These are phyloP conservation scores for Stegostoma tigrinum DNA, from an alignment of 2,113 vertebrate species.

Conservation along the genomic window DNA sequence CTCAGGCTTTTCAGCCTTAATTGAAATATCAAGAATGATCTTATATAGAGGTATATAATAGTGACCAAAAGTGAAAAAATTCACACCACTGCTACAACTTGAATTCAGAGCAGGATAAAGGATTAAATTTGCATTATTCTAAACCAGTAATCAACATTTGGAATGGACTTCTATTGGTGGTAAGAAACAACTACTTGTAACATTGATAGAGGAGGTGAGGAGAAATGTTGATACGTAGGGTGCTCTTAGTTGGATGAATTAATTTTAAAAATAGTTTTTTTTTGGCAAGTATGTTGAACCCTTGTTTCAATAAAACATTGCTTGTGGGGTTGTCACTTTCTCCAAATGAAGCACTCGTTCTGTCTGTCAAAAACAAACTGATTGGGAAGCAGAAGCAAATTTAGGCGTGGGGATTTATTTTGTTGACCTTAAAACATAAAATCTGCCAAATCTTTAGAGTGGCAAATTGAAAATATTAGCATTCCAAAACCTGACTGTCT, in stretches of 20 bases:
- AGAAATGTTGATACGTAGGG: too few species aligned
- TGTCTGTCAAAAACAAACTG: background rate
- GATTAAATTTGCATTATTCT: too few species aligned
- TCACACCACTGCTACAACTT: background rate
- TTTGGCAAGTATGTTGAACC: background rate
- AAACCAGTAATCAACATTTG: background rate
- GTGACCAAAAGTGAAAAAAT: background rate
- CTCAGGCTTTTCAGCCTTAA: background rate
- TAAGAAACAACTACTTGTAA: too few species aligned
- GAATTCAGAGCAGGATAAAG: background rate
- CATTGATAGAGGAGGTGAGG: too few species aligned
- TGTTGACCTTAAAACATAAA: background rate
- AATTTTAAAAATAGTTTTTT: background rate
- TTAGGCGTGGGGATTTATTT: background rate
- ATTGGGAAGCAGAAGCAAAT: background rate
- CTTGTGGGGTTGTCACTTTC: background rate
- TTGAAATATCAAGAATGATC: background rate
- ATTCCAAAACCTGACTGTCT: background rate
- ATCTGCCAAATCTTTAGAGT: background rate
- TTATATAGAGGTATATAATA: background rate
- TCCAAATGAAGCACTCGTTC: too few species aligned
- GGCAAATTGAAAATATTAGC: background rate
- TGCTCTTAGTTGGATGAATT: background rate
- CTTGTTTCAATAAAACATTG: background rate
- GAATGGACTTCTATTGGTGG: background rate